Conservation (phyloP, 2,888 invertebrate genomes). For the Mantis religiosa region DNA sequence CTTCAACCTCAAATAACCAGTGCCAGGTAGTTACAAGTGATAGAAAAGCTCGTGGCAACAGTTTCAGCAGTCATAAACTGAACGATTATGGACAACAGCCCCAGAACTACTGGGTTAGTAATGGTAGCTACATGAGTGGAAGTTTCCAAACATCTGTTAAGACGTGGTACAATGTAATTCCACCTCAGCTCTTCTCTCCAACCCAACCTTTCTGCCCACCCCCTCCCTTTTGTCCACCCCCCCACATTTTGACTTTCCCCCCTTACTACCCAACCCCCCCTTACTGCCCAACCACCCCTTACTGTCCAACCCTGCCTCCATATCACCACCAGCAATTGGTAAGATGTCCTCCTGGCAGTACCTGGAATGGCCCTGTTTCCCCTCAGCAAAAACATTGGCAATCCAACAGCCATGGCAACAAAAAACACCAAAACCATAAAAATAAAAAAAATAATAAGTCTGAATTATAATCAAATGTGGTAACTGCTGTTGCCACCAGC, state of each 20-base stretch:
- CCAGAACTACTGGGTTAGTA: constrained; percentile 17
- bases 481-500: no score
- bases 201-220: no score
- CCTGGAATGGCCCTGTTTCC: constrained; percentile 21
- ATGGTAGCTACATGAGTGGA: background rate
- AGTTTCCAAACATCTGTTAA: constrained; percentile 21
- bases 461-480: background rate
- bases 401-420: background rate
- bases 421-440: no score
- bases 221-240: no score
- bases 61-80: constrained; percentile 9
- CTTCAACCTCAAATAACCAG: constrained; percentile 22
- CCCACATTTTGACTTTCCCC: no score
- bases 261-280: no score
- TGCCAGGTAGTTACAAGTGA: background rate
- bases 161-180: constrained; percentile 28
- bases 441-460: background rate
- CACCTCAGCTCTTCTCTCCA: constrained; percentile 24
- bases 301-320: constrained; percentile 24
- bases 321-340: constrained; percentile 25
- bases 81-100: background rate
- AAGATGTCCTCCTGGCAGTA: constrained; percentile 20
- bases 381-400: constrained; percentile 21
- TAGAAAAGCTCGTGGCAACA: constrained; percentile 5
- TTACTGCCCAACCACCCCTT: no score